Conservation (phyloP, 2,113 vertebrate genomes). For the Macquaria ambigua region DNA sequence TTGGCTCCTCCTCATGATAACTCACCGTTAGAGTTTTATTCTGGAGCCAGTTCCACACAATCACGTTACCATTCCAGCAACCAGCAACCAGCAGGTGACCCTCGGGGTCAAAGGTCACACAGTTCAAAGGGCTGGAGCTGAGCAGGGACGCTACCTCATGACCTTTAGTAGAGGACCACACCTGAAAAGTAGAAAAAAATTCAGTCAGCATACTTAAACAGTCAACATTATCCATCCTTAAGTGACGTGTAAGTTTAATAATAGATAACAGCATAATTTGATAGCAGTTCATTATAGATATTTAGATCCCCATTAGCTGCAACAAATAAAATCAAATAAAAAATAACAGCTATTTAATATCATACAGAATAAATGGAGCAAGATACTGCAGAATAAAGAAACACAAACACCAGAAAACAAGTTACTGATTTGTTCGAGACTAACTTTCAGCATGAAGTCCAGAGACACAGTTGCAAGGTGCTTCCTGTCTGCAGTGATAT, state of each 20-base stretch:
- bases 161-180: slow-evolving; percentile 86
- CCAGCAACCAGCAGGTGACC: slow-evolving; percentile 85
- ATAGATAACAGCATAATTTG: not conserved
- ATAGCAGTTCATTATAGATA: not conserved
- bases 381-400: not conserved
- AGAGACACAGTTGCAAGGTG: slow-evolving; percentile 88
- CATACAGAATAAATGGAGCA: not conserved
- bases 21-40: slow-evolving; percentile 75
- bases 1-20: not conserved
- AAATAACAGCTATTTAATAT: not conserved
- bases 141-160: slow-evolving; percentile 71
- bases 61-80: slow-evolving; percentile 86
- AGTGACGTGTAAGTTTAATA: no score
- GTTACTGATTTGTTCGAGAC: slow-evolving; percentile 19
- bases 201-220: no score
- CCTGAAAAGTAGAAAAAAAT: slow-evolving; percentile 70
- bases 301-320: no score
- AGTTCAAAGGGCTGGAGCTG: slow-evolving; percentile 85
- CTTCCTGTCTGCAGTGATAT: slow-evolving; percentile 83
- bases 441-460: slow-evolving; percentile 88
- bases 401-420: not conserved
- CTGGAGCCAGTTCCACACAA: slow-evolving; percentile 84
- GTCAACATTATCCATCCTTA: no score
- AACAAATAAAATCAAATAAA: not conserved
- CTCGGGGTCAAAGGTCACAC: slow-evolving; percentile 87